Base-by-base conservation (phyloP, 1,140 invertebrate species). In the Myzus persicae region DNA sequence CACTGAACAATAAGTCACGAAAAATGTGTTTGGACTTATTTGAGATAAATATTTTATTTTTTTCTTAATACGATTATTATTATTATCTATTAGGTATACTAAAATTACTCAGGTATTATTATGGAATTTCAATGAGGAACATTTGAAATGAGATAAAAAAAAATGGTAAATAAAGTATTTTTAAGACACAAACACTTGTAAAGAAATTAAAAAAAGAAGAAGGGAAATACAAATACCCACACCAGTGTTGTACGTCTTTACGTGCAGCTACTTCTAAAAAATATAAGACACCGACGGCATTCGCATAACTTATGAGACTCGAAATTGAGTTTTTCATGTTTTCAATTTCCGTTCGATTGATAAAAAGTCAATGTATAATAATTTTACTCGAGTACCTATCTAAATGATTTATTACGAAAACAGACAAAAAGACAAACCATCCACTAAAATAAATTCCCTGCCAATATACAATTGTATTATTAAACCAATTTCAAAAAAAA, bases 261-360 rank as follows among this genome's bases (percentile, higher is more conserved):
- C 48, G 31, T 40, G 51, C 51, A 40, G 24, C 54, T 90, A 90
- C 42, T 67, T 42, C 26, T 42, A 59, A 90, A 51, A 89, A 81
- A 76, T 59, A 76, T 44, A 76, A 67, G 54, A 82, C n/a, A 92
- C 90, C 36, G 67, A 92, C 90, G 11, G 31, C n/a, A 18, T 67
- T 46, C 40, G 90, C 54, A 91, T 82, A 92, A 82, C 42, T 92
- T 92, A 92, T 82, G 44, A 82, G 31, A 44, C 26, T 42, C 20
- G 26, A 92, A 82, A 92, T 92, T 82, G 42, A 26, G 42, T 46
- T 24, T 81, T 67, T 90, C 42, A 42, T 42, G 31, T 48, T 92
- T 92, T 82, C 90, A 92, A 81, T 92, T 81, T 92, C 67, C 90
- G 76, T 82, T 81, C 44, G 11, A 82, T 81, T 92, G 90, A 91